Evolutionary conservation across 2,113 vertebrate genomes (phyloP), one percentile per base, ranked within the genome.

Genomic region (Perognathus longimembris): DNA sequence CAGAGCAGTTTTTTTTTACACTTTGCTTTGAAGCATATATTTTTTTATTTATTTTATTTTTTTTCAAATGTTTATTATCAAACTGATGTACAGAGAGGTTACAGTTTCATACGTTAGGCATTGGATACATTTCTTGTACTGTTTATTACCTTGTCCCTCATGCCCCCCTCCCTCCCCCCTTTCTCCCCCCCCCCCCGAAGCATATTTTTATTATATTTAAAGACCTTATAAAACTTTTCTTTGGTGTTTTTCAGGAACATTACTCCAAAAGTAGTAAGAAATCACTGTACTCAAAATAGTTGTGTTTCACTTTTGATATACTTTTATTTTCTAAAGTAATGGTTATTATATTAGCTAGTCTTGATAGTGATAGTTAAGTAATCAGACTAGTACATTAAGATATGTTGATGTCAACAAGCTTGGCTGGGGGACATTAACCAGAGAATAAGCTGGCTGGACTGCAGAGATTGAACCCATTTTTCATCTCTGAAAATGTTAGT

Each of bases 311-410:
- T 73, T 84, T 79, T 59, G 83, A 36, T n/a, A 24, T 20, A 63
- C 18, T 82, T 88, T 90, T 88, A 45, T 85, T 91, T 94, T 40
- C 32, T 78, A 67, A 45, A n/a, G 66, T 93, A 86, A 77, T 24
- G 45, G 54, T 79, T 85, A 40, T 38, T 30, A 38, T 77, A 76
- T 92, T 80, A 83, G 34, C 67, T 36, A 54, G 34, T 36, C 61
- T 93, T 90, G 69, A 90, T 74, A 85, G 64, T 91, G 80, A 66
- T 40, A 66, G 8, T 63, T 82, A 88, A 94, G 79, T 70, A 88
- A 85, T 38, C 85, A 93, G 88, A 21, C 50, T 40, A 85, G 66
- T 79, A 83, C 40, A 32, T 90, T 84, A 77, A 64, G 67, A 87
- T 76, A 61, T 50, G 42, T 67, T 15, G 1, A 54, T 38, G 2